These are phyloP conservation scores for Forpus xanthops DNA, from an alignment of 2,797 vertebrate species.

Conservation along the genomic window DNA sequence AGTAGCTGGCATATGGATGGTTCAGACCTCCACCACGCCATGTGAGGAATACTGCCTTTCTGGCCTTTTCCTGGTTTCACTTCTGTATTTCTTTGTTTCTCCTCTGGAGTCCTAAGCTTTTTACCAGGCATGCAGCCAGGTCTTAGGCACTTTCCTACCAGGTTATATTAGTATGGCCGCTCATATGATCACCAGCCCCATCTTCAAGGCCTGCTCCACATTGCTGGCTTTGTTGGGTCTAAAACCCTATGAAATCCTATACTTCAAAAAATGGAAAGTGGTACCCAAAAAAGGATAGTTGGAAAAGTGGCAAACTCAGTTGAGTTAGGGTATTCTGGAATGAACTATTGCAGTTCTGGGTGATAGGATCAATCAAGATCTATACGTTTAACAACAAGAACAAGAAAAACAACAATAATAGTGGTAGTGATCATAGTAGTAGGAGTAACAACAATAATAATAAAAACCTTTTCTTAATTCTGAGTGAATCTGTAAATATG, in stretches of 20 bases:
- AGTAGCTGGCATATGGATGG: neutral
- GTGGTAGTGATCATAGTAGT: neutral
- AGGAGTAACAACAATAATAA: neutral
- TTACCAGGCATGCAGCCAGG: rapidly evolving
- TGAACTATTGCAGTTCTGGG: neutral
- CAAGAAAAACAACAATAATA: neutral
- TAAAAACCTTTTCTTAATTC: neutral
- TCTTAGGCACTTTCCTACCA: neutral
- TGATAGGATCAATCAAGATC: neutral
- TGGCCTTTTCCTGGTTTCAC: neutral
- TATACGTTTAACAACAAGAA: neutral
- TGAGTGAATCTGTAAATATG: neutral
- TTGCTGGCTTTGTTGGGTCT: neutral
- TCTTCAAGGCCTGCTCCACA: neutral
- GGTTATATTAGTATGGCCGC: neutral
- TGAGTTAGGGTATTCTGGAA: neutral
- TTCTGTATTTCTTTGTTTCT: neutral
- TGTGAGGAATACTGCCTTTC: neutral
- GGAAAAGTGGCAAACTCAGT: neutral
- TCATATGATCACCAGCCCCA: neutral
- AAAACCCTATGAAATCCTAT: neutral
- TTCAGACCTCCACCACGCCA: neutral
- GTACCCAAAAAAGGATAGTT: neutral
- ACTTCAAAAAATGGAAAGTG: neutral
- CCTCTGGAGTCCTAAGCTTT: neutral